These are phyloP conservation scores for Nymphicus hollandicus DNA, from an alignment of 2,113 vertebrate species.

Conservation along the genomic window DNA sequence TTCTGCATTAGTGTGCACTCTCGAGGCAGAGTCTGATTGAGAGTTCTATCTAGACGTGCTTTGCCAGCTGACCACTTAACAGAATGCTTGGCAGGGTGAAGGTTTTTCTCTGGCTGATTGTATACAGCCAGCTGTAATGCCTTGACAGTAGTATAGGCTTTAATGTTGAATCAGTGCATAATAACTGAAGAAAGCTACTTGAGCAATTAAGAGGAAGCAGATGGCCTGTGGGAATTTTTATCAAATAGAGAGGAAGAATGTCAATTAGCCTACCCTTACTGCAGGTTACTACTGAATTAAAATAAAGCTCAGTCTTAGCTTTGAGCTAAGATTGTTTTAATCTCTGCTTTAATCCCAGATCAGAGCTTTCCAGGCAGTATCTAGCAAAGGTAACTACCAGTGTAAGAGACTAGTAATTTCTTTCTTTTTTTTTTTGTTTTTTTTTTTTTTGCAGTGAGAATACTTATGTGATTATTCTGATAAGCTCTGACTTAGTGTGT, in stretches of 20 bases:
- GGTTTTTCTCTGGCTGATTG: neutral
- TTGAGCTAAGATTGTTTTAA: neutral
- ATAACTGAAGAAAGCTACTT: neutral
- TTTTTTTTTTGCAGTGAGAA: neutral
- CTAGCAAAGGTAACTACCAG: neutral
- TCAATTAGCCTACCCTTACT: neutral
- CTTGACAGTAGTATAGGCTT: fast-evolving
- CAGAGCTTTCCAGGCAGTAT: neutral
- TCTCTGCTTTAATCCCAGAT: neutral
- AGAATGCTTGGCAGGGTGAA: neutral
- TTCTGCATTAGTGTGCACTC: neutral
- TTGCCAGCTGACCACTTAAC: neutral
- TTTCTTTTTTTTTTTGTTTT: neutral
- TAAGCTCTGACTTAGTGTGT: neutral
- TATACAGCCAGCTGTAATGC: neutral
- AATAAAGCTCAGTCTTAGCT: neutral
- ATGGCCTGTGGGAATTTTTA: neutral
- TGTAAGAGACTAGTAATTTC: neutral
- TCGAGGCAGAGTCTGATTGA: neutral
- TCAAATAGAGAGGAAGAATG: neutral
- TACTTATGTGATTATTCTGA: neutral
- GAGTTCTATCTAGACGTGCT: neutral
- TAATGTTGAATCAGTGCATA: neutral
- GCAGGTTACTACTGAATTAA: neutral
- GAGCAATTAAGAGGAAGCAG: neutral